Percentiles rank a stretch among this genome's conserved stretches.
These are phyloP conservation scores for Falco peregrinus DNA, from an alignment of 2,797 vertebrate species.

Conservation along the genomic window DNA sequence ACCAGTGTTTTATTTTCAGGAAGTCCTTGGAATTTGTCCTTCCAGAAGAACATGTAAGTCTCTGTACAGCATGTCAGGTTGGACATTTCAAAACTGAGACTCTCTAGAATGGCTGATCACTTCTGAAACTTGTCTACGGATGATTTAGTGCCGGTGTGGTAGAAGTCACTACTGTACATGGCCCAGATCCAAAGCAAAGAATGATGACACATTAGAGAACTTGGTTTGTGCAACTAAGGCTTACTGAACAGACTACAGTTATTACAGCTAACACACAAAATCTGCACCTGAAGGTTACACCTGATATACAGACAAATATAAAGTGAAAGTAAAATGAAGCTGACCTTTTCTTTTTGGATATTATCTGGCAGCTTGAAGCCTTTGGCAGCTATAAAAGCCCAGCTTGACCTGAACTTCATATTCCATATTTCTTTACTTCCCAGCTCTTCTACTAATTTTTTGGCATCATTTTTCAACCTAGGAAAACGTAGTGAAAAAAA, in stretches of 20 bases:
- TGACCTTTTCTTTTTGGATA: constrained; percentile 78
- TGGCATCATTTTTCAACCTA: constrained; percentile 61
- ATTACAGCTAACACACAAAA: not conserved
- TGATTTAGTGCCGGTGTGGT: not conserved
- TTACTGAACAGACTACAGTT: not conserved
- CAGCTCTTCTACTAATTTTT: constrained; percentile 64
- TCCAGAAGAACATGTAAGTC: not conserved
- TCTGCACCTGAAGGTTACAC: not conserved
- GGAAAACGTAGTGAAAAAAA: not conserved
- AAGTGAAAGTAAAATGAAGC: constrained; percentile 9
- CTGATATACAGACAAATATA: not conserved
- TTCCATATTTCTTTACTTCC: constrained; percentile 76
- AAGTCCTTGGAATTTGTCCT: not conserved
- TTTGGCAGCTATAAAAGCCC: constrained; percentile 78
- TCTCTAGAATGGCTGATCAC: not conserved
- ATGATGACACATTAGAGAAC: not conserved
- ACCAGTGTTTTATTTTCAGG: not conserved
- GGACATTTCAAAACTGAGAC: not conserved
- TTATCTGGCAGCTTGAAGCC: constrained; percentile 72
- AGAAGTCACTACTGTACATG: not conserved
- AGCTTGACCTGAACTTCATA: constrained; percentile 76
- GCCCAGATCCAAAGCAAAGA: not conserved
- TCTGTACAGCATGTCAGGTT: not conserved
- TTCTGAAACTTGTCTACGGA: not conserved
- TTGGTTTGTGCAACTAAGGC: not conserved